These are phyloP conservation scores for Allobates femoralis DNA, from an alignment of 2,797 vertebrate genomes.

Conservation along the genomic window DNA sequence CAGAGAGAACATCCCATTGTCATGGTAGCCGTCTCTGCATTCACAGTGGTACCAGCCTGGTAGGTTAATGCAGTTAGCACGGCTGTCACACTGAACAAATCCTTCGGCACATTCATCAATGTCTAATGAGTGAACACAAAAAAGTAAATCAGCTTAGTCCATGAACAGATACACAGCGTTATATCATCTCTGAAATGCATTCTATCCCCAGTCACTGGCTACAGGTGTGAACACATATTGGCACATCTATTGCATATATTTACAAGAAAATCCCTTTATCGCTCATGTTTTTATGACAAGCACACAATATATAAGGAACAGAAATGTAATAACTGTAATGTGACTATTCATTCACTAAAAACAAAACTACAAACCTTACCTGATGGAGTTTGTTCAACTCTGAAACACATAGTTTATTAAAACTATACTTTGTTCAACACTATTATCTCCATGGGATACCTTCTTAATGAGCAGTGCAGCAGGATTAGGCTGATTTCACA, in stretches of 20 bases:
- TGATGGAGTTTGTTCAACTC: no score
- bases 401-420: no score
- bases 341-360: background rate
- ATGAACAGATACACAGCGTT: background rate
- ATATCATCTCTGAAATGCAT: background rate
- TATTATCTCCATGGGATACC: no score
- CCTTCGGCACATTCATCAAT: constrained; percentile 96
- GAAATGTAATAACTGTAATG: background rate
- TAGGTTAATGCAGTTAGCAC: constrained; percentile 95
- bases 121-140: constrained; percentile 78
- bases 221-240: background rate
- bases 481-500: no score
- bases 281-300: background rate
- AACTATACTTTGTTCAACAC: no score
- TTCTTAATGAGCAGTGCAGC: no score
- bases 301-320: background rate
- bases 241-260: background rate
- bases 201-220: background rate
- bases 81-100: constrained; percentile 97
- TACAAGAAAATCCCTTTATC: background rate
- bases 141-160: constrained; percentile 34
- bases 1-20: constrained; percentile 96
- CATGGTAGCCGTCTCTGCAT: constrained; percentile 97
- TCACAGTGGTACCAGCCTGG: constrained; percentile 99
- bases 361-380: background rate